phyloP scores from a whole-genome alignment of 2,113 vertebrate genomes.

The Neomonachus schauinslandi region DNA sequence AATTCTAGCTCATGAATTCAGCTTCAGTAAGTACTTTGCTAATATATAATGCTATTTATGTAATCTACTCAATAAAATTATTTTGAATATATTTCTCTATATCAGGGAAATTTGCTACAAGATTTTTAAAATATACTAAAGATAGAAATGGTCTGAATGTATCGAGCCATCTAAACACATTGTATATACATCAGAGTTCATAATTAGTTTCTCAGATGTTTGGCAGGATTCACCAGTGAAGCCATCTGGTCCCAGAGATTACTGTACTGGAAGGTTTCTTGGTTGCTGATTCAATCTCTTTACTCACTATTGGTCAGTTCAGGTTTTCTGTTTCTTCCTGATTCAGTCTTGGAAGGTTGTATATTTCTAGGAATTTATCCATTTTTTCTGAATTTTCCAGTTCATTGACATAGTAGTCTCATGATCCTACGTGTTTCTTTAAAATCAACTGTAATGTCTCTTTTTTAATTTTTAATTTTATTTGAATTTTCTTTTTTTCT shows the following conservation, averaged over 20 bases:
- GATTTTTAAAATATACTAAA: background rate
- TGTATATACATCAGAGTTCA: background rate
- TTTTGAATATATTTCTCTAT: background rate
- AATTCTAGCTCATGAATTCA: background rate
- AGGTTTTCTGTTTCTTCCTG: background rate
- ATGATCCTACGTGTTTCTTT: background rate
- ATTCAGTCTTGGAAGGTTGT: background rate
- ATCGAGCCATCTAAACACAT: background rate
- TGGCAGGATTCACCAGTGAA: background rate
- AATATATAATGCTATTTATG: background rate
- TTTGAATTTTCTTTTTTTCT: background rate
- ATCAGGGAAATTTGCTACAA: background rate
- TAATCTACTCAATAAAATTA: background rate
- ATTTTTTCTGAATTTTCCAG: background rate
- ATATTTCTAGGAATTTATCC: background rate
- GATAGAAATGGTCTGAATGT: background rate
- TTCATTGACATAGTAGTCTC: background rate
- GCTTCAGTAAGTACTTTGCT: background rate
- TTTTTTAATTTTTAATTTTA: background rate
- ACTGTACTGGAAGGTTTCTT: background rate
- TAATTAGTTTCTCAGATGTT: background rate
- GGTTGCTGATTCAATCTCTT: background rate
- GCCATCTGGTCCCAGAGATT: background rate
- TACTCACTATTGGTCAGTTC: background rate
- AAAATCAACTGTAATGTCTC: background rate